Percentiles rank a stretch among this genome's conserved stretches.
Evolutionary conservation across 2,888 invertebrate species (phyloP).

Genomic region (Stenotaenia linearis): DNA sequence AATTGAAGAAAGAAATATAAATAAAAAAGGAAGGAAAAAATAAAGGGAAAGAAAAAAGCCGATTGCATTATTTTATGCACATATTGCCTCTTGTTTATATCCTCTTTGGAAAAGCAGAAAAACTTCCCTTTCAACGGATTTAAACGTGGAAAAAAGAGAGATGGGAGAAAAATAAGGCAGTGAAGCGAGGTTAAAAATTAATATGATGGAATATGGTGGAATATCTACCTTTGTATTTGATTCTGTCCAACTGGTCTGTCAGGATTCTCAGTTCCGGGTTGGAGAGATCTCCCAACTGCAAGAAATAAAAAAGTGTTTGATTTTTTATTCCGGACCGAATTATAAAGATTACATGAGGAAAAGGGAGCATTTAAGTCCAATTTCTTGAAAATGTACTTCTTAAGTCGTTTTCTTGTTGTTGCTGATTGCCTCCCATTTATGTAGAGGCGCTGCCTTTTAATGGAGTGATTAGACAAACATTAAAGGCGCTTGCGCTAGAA

Average conservation of each 20-base stretch:
- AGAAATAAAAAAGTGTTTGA: constrained; percentile 30
- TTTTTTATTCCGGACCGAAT: constrained; percentile 13
- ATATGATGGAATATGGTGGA: background rate
- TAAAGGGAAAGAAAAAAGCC: background rate
- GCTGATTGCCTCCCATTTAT: background rate
- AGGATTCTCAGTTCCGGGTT: constrained; percentile 80
- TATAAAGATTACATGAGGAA: background rate
- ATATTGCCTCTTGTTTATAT: background rate
- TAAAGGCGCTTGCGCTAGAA: background rate
- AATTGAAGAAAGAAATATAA: background rate
- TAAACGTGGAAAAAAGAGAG: background rate
- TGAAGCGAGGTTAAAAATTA: background rate
- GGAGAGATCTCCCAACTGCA: constrained; percentile 77
- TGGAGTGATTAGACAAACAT: background rate
- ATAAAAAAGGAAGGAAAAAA: background rate
- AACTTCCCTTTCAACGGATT: constrained; percentile 19
- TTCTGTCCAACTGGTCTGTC: constrained; percentile 80
- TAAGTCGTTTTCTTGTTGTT: background rate
- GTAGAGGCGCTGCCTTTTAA: background rate
- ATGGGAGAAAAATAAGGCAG: background rate
- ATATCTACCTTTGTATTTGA: constrained; percentile 73
- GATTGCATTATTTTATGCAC: background rate
- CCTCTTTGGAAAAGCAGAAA: background rate
- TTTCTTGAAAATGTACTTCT: background rate
- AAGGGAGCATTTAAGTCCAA: background rate